These are phyloP conservation scores for Eupsilia transversa DNA, from an alignment of 2,888 invertebrate species.

Conservation along the genomic window DNA sequence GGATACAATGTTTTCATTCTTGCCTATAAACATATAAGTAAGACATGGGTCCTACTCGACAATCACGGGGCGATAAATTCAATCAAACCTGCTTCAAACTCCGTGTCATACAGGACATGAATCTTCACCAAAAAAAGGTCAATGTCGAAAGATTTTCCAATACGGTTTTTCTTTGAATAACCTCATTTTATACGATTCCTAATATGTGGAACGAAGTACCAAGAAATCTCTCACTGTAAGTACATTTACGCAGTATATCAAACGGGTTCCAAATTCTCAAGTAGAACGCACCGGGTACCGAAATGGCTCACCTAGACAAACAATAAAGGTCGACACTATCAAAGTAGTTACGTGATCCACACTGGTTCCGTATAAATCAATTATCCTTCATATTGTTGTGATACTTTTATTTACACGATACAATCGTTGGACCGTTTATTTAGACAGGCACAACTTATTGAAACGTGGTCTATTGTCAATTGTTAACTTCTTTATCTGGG, in stretches of 20 bases:
- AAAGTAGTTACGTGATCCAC: slow-evolving; percentile 45
- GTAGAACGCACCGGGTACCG: neutral
- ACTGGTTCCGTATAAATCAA: slow-evolving; percentile 54
- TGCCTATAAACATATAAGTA: neutral
- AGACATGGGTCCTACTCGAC: no score
- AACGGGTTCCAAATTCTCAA: slow-evolving; percentile 2
- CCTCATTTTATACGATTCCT: neutral
- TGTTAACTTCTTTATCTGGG: slow-evolving; percentile 13
- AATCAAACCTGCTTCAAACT: neutral
- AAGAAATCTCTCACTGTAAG: neutral
- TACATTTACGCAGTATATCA: neutral
- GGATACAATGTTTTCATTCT: neutral
- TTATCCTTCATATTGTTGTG: slow-evolving; percentile 53
- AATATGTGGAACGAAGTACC: neutral
- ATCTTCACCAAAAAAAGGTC: neutral
- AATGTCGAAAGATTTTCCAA: neutral
- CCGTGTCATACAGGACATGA: no score
- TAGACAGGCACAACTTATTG: slow-evolving; percentile 53
- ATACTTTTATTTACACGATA: slow-evolving; percentile 51
- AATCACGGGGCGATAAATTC: neutral
- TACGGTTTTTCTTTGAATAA: neutral
- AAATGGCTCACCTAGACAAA: slow-evolving; percentile 40
- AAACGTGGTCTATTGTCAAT: slow-evolving; percentile 35
- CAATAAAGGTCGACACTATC: slow-evolving; percentile 47
- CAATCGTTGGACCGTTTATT: slow-evolving; percentile 42